Percentiles rank a stretch among this genome's conserved stretches.
phyloP scores from a whole-genome alignment of 2,113 vertebrate species.

The Eurystomus gularis region DNA sequence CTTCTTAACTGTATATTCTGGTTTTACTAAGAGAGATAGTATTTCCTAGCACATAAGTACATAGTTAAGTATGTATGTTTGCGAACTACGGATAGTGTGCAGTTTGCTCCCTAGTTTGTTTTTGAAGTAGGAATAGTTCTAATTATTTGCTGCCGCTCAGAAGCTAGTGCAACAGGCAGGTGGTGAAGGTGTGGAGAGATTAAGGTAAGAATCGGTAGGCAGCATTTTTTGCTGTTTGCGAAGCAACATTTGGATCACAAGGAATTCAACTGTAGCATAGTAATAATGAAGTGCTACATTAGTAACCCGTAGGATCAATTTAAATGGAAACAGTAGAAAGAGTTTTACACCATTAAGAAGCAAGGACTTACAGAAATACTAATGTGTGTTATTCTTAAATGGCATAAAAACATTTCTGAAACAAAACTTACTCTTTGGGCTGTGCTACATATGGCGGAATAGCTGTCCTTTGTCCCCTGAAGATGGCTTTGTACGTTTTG shows the following conservation, averaged over 20 bases:
- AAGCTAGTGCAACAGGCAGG: not conserved
- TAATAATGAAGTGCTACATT: not conserved
- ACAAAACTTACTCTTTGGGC: constrained; percentile 88
- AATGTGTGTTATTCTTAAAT: not conserved
- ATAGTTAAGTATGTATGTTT: not conserved
- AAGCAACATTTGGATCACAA: not conserved
- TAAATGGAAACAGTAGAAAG: not conserved
- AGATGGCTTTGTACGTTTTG: constrained; percentile 88
- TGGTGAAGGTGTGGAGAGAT: not conserved
- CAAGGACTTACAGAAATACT: not conserved
- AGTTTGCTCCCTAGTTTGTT: not conserved
- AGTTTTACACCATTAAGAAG: not conserved
- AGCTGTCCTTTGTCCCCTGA: constrained; percentile 93
- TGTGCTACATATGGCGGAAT: constrained; percentile 95
- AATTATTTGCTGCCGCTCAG: not conserved
- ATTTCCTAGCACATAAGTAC: not conserved
- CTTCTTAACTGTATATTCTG: not conserved
- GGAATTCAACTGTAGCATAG: not conserved
- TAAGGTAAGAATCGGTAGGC: not conserved
- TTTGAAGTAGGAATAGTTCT: not conserved
- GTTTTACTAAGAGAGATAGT: not conserved
- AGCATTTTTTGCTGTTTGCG: not conserved
- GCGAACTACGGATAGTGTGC: not conserved
- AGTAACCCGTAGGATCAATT: not conserved
- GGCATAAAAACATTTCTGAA: not conserved